These are phyloP conservation scores for Nasonovia ribisnigri DNA, from an alignment of 2,888 invertebrate genomes.

Conservation along the genomic window DNA sequence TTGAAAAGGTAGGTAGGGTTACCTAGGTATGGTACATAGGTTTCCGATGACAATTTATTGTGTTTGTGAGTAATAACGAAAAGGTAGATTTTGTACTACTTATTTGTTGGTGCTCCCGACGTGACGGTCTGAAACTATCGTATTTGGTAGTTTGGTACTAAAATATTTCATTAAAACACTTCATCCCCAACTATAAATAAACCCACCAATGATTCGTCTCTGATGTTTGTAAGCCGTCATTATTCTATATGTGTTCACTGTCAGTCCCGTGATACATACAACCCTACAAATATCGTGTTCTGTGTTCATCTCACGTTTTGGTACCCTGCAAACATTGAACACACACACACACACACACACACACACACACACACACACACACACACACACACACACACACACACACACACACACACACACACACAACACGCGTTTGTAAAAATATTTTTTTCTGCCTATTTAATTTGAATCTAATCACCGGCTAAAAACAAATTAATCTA, in stretches of 20 bases:
- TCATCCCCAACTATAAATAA: not conserved
- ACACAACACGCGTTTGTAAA: not conserved
- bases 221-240: conserved; percentile 29
- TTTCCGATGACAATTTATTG: not conserved
- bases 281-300: not conserved
- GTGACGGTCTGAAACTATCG: not conserved
- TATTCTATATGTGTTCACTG: conserved; percentile 31
- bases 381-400: not conserved
- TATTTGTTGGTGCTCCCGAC: not conserved
- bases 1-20: not conserved
- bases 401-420: not conserved
- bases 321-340: not conserved
- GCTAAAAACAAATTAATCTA: not conserved
- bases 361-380: not conserved
- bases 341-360: not conserved
- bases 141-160: not conserved
- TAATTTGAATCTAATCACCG: conserved; percentile 19
- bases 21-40: not conserved
- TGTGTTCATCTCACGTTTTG: conserved; percentile 7
- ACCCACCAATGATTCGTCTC: conserved; percentile 24
- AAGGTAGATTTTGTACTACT: not conserved
- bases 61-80: not conserved
- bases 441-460: not conserved
- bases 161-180: conserved; percentile 38
- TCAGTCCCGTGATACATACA: not conserved